Evolutionary conservation across 1,140 invertebrate genomes (phyloP).

Genomic region (Belonocnema kinseyi): DNA sequence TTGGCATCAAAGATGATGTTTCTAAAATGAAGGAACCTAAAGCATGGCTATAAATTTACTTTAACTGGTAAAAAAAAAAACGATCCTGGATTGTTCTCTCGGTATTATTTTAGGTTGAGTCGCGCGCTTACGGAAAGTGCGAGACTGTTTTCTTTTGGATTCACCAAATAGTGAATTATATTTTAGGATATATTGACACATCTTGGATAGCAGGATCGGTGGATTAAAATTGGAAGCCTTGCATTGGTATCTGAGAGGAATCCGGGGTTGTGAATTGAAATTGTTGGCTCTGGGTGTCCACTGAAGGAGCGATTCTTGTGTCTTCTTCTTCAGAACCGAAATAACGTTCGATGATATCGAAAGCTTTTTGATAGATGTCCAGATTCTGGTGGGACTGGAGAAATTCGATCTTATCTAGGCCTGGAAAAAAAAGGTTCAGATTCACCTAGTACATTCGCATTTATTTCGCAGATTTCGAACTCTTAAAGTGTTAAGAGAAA

Average conservation of each 20-base stretch:
- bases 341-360: constrained; percentile 97
- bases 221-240: constrained; percentile 87
- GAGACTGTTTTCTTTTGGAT: neutral
- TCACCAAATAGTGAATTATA: constrained; percentile 13
- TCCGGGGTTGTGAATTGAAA: constrained; percentile 85
- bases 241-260: constrained; percentile 81
- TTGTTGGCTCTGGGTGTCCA: constrained; percentile 86
- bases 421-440: constrained; percentile 74
- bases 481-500: neutral
- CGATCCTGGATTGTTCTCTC: constrained; percentile 12
- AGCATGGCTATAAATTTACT: constrained; percentile 9
- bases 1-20: neutral
- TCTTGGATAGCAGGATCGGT: constrained; percentile 31
- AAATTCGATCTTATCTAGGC: constrained; percentile 98
- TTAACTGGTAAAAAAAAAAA: constrained; percentile 7
- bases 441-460: too few relatives aligned
- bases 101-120: constrained; percentile 6
- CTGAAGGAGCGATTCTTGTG: constrained; percentile 85
- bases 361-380: constrained; percentile 97
- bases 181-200: constrained; percentile 23
- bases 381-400: constrained; percentile 97
- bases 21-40: neutral
- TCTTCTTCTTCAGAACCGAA: constrained; percentile 95
- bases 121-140: neutral
- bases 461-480: too few relatives aligned